Base-by-base conservation (phyloP, 2,888 invertebrate genomes). In the Dryocosmus kuriphilus region DNA sequence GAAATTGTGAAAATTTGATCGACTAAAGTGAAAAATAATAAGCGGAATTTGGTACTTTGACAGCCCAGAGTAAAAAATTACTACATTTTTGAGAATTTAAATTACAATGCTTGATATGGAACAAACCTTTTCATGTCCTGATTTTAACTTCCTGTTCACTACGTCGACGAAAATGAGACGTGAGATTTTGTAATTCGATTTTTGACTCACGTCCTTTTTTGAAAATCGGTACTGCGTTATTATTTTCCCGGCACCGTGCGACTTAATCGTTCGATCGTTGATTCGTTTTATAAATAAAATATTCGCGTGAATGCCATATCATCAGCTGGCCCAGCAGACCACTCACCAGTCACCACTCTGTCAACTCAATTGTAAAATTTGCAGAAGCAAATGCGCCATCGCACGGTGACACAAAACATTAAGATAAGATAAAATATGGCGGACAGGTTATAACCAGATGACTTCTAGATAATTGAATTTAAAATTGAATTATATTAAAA, bases 121-220 rank as follows among this genome's bases (percentile, higher is more conserved):
- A 71, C 71, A 30, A 51, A 51, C 71, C 46, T 71, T 71, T 71
- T 51, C 32, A 51, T 71, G 51, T 46, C 71, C 71, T 51, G 51
- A 71, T 51, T 71, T 30, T n/a, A 71, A 71, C 30, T 71, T 71
- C 71, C 51, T 71, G 46, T 51, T 71, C 71, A 51, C 30, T 46
- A 6, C 14, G 27, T 60, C 57, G n/a, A 51, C n/a, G 14, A 51
- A 27, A n/a, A 51, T 9, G 11, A 71, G 24, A 1, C 30, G 16
- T 27, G 14, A 46, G 24, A 9, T n/a, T 63, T 35, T 19, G 9
- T 1, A 67, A 67, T 27, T 51, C 27, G 8, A 67, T 27, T 51
- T 41, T 51, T 22, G 19, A 60, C 71, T n/a, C 14, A 8, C 5
- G 27, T 51, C 30, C 51, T 30, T 30, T 71, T 71, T 51, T 1